phyloP scores from a whole-genome alignment of 2,797 vertebrate species.

The Lacerta agilis region DNA sequence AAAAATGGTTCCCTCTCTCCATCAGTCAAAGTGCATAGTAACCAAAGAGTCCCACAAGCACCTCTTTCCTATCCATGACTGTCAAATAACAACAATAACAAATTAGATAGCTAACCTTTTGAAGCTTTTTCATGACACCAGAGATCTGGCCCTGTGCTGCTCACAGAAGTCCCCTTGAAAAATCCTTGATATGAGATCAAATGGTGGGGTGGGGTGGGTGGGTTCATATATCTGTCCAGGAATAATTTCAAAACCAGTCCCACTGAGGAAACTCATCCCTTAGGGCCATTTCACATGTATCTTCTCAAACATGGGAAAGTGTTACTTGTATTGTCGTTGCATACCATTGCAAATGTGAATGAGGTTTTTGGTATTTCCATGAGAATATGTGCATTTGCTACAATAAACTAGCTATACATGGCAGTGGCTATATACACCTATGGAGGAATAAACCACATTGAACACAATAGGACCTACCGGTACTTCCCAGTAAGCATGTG shows the following conservation, averaged over 20 bases:
- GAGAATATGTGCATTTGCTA: not conserved
- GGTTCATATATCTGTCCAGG: not conserved
- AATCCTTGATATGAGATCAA: not conserved
- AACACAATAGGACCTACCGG: not conserved
- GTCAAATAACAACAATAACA: too few relatives aligned
- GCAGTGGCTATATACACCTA: slow-evolving; percentile 22
- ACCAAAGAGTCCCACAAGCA: too few relatives aligned
- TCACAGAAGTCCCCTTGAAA: not conserved
- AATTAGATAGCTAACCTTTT: too few relatives aligned
- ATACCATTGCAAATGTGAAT: not conserved
- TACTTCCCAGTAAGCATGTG: slow-evolving; percentile 9
- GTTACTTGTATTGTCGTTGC: not conserved
- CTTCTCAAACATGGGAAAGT: not conserved
- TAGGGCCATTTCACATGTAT: not conserved
- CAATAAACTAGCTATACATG: not conserved
- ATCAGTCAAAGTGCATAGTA: too few relatives aligned
- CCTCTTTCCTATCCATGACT: too few relatives aligned
- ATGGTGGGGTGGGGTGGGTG: not conserved
- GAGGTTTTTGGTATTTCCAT: not conserved
- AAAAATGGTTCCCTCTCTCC: too few relatives aligned
- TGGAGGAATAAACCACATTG: not conserved
- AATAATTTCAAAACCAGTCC: not conserved
- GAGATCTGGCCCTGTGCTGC: too few relatives aligned
- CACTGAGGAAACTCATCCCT: too few relatives aligned
- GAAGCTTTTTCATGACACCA: too few relatives aligned